Evolutionary conservation across 2,888 invertebrate genomes (phyloP), one percentile per base, ranked within the genome.

Genomic region (Nasonia oneida): DNA sequence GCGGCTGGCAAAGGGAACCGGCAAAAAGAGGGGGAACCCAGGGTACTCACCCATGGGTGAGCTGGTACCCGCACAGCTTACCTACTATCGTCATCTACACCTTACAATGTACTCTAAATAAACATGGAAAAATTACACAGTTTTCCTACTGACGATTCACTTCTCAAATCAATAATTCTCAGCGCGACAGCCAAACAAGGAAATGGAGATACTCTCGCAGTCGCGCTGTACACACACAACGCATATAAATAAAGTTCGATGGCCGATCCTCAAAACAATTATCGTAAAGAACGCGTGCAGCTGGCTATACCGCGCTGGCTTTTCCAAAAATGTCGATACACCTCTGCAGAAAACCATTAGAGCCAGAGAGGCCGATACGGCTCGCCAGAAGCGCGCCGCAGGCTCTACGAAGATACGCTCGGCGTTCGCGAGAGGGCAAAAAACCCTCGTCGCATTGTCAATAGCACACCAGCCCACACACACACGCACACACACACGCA

Each of bases 281-380:
- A 81, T 50, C 73, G 80, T 73, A 81, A 81, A 81, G 29, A 81
- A 71, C 18, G 23, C n/a, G 18, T 61, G 64, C 47, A 29, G 78
- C n/a, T 29, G n/a, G 23, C 3, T 18, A 10, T 2, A 23, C 4
- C 3, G 3, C 4, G 57, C n/a, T n/a, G 15, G 47, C 47, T 76
- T 76, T 78, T 61, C 23, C 39, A 64, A 78, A 78, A 78, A 64
- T 47, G 64, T 64, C 78, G 50, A 78, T 67, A 67, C 33, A 42
- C 18, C 29, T 76, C 75, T n/a, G 39, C 14, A 47, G 47, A 74
- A 42, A 47, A 74, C 23, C 29, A 57, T 50, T 33, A 50, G 33
- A 47, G 42, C 18, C 3, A 47, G 37, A 37, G 37, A 37, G 4
- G 18, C 47, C 39, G 47, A 74, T 18, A 42, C 29, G 23, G 47